Conservation (phyloP, 2,797 vertebrate genomes). For the Cyclura pinguis region DNA sequence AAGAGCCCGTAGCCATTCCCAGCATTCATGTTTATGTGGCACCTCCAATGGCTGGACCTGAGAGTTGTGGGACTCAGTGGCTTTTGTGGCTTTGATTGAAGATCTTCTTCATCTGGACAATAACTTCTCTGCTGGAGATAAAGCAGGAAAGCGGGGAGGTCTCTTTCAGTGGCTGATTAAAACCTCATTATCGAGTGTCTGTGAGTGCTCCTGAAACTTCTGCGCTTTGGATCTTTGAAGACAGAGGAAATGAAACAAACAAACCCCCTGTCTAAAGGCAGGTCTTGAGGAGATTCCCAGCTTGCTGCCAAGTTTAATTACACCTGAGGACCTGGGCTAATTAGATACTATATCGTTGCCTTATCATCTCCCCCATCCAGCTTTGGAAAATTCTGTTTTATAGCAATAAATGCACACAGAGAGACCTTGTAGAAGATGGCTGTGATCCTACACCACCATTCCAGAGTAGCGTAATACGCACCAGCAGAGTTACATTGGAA, state of each 20-base stretch:
- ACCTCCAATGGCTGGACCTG: background rate
- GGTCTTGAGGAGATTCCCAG: background rate
- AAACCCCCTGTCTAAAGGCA: background rate
- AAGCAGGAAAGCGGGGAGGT: background rate
- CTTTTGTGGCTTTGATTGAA: no score
- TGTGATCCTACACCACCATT: no score
- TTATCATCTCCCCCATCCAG: no score
- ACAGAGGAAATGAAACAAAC: background rate
- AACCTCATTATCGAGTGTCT: background rate
- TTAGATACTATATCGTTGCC: background rate
- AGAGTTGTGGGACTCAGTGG: background rate
- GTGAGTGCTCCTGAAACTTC: background rate
- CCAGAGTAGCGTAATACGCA: no score
- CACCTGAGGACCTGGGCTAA: background rate
- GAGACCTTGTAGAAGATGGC: no score
- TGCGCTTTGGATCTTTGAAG: background rate
- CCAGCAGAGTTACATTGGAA: no score
- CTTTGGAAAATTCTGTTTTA: background rate
- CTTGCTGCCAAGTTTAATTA: conserved; percentile 6
- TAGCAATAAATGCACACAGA: no score
- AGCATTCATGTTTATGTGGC: background rate
- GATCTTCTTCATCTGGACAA: background rate
- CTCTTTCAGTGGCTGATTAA: background rate
- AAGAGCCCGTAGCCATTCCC: background rate
- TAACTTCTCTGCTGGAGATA: background rate